Evolutionary conservation across 2,113 vertebrate genomes (phyloP), one percentile per base, ranked within the genome.

Genomic region (Myotis lucifugus): DNA sequence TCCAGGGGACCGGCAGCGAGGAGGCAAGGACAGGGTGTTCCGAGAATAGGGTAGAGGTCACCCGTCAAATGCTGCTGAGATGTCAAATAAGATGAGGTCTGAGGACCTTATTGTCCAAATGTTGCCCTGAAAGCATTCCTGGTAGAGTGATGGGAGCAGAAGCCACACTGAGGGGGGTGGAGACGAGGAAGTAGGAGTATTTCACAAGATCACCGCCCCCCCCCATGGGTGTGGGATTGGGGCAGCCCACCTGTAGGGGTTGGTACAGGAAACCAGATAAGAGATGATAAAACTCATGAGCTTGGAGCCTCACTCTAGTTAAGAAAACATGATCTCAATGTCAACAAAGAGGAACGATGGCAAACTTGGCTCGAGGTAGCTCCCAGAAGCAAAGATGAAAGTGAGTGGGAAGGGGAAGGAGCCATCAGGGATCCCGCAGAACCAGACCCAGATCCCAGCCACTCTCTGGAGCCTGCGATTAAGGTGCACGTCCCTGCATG

Each of bases 381-480:
- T 73, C 52, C 54, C 77, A 54, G 42, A 56, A 64, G 74, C 40
- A 52, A 40, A 88, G 89, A 70, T 81, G 91, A 32, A 67, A 72
- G 52, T 13, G 87, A 78, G 2, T 18, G 67, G 40, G 50, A 87
- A 19, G 7, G 18, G 9, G 59, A 48, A 85, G 42, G 34, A 52
- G 34, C 11, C 66, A 5, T 21, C 14, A 1, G 0, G 34, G 88
- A 40, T 59, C 66, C 70, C 32, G 1, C 11, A 42, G 74, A 72
- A 79, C 14, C 25, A 6, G 0, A 0, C 48, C 23, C 27, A 70
- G 76, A 32, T 32, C 32, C 84, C 3, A 42, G 74, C 54, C 3
- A 2, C 46, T 46, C 54, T 34, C 18, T 5, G 3, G 34, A 79
- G 3, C 19, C 59, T 25, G 12, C 0, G 0, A 25, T 14, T 1